Percentiles rank a stretch among this genome's conserved stretches.
Conservation (phyloP, 1,140 invertebrate species). For the Apolygus lucorum region DNA sequence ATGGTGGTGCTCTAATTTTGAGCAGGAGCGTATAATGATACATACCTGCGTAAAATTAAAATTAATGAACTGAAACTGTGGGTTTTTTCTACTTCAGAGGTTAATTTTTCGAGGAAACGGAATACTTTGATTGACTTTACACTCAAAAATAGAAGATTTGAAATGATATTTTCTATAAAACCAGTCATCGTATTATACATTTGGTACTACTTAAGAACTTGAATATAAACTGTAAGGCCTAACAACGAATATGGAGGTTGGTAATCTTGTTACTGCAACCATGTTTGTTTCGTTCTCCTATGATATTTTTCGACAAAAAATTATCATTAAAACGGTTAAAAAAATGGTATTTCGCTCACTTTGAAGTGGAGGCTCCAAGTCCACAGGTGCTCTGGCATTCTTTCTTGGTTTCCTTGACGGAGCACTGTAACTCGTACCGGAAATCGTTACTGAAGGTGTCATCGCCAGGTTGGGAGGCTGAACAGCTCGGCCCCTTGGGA, state of each 20-base stretch:
- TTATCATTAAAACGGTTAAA: not conserved
- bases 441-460: not conserved
- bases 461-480: not conserved
- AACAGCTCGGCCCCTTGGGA: not conserved
- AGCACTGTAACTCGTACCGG: not conserved
- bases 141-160: no score
- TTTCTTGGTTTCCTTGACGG: not conserved
- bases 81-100: no score
- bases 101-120: no score
- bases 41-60: no score
- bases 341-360: not conserved
- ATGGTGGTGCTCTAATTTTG: no score
- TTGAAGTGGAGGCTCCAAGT: not conserved
- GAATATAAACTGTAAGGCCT: not conserved
- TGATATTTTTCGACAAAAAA: not conserved
- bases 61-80: no score
- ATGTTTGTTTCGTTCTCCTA: not conserved
- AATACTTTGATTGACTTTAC: no score
- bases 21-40: no score
- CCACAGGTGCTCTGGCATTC: not conserved
- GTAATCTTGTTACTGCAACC: not conserved
- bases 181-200: not conserved
- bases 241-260: not conserved
- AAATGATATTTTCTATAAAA: no score
- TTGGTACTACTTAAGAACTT: not conserved